These are phyloP conservation scores for Acanthis flammea DNA, from an alignment of 2,797 vertebrate species.

Conservation along the genomic window DNA sequence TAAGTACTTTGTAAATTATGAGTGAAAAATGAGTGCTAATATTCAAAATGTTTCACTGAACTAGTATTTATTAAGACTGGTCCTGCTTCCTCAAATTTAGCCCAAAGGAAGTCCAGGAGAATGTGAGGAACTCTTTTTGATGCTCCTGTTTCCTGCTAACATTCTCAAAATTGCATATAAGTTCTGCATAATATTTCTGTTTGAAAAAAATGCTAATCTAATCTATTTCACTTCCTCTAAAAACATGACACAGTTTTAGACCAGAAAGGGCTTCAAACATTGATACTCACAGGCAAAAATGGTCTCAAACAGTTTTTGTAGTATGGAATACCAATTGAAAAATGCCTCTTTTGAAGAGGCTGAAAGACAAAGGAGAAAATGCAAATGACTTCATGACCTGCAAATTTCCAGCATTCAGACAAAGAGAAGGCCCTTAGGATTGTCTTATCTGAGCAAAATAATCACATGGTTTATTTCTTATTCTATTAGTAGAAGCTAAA, in stretches of 20 bases:
- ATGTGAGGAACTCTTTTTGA: background rate
- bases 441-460: background rate
- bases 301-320: background rate
- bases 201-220: background rate
- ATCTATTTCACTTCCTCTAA: background rate
- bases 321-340: background rate
- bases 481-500: background rate
- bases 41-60: conserved; percentile 26
- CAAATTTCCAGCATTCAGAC: background rate
- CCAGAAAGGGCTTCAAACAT: background rate
- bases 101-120: background rate
- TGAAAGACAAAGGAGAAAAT: background rate
- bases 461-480: background rate
- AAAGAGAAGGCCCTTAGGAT: background rate
- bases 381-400: background rate
- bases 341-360: background rate
- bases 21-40: conserved; percentile 10
- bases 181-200: background rate
- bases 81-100: background rate
- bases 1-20: conserved; percentile 1
- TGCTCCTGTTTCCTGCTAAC: background rate
- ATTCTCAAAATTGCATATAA: background rate
- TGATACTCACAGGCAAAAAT: background rate
- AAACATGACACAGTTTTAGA: background rate
- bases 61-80: background rate